Conservation (phyloP, 2,797 vertebrate genomes). For the Yasuhikotakia modesta region DNA sequence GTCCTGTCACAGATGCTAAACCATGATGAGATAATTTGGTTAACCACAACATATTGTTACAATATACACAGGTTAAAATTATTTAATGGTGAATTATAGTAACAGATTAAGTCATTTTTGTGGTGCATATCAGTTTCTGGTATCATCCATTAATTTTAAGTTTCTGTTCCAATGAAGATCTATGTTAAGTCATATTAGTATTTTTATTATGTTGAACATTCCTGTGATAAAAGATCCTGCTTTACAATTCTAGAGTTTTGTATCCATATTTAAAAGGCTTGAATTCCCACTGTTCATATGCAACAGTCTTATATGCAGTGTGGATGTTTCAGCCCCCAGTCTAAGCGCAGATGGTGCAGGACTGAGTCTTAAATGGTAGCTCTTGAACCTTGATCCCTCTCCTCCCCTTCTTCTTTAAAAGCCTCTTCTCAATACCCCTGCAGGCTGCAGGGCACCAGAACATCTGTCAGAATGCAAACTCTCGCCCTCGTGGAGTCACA, state of each 20-base stretch:
- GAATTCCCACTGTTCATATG: background rate
- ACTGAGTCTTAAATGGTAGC: conserved; percentile 40
- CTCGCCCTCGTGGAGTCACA: conserved; percentile 13
- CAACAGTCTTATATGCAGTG: background rate
- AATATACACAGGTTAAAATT: background rate
- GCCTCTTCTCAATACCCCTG: conserved; percentile 30
- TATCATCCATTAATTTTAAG: background rate
- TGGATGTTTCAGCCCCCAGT: conserved; percentile 8
- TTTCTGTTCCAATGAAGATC: too few species aligned
- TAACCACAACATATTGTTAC: background rate
- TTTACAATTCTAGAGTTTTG: background rate
- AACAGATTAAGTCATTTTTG: background rate
- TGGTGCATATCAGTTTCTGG: background rate
- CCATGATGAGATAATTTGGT: background rate
- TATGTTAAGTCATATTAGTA: background rate
- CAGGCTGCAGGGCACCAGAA: conserved; percentile 37
- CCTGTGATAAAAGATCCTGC: background rate
- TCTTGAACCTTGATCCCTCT: conserved; percentile 45
- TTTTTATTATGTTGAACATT: background rate
- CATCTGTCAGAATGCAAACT: conserved; percentile 40
- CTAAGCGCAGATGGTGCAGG: conserved; percentile 30
- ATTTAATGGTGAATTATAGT: background rate
- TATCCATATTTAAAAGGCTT: background rate
- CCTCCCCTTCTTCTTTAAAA: conserved; percentile 39
- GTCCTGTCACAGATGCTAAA: background rate